A percentile compares a stretch with the other conserved stretches of the same genome.
Evolutionary conservation across 2,888 invertebrate genomes (phyloP).

Genomic region (Noctua janthina): DNA sequence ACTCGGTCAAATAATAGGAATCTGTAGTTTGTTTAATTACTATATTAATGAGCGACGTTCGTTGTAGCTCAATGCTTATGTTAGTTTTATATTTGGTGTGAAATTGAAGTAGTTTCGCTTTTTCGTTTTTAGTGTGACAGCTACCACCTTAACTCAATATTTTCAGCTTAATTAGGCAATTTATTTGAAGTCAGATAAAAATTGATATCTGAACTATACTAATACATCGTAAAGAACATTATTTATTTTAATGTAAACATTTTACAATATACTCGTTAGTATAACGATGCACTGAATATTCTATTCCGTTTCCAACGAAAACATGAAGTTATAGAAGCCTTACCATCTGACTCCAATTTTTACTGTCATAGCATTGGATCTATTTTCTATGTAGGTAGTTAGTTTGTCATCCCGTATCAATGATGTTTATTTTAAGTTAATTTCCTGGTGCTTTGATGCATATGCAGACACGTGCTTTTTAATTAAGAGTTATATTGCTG

Average conservation of each 20-base stretch:
- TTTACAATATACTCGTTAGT: constrained; percentile 20
- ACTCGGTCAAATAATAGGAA: constrained; percentile 47
- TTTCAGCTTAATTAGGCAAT: constrained; percentile 26
- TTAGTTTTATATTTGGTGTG: constrained; percentile 1
- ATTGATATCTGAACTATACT: constrained; percentile 45
- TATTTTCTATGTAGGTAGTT: background rate
- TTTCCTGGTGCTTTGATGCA: background rate
- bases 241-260: constrained; percentile 32
- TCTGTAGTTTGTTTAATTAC: constrained; percentile 28
- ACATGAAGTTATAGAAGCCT: background rate
- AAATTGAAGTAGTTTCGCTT: constrained; percentile 13
- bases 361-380: background rate
- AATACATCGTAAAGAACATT: constrained; percentile 14
- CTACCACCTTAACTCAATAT: constrained; percentile 8
- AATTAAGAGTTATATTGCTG: constrained; percentile 33
- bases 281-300: constrained; percentile 12
- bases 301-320: constrained; percentile 11
- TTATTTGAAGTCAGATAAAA: constrained; percentile 35
- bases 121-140: constrained; percentile 22
- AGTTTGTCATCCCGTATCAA: background rate
- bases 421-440: background rate
- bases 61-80: background rate
- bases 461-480: background rate
- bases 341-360: background rate
- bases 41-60: constrained; percentile 13